Evolutionary conservation across 2,888 invertebrate species (phyloP).

Genomic region (Rhodophaea formosa): DNA sequence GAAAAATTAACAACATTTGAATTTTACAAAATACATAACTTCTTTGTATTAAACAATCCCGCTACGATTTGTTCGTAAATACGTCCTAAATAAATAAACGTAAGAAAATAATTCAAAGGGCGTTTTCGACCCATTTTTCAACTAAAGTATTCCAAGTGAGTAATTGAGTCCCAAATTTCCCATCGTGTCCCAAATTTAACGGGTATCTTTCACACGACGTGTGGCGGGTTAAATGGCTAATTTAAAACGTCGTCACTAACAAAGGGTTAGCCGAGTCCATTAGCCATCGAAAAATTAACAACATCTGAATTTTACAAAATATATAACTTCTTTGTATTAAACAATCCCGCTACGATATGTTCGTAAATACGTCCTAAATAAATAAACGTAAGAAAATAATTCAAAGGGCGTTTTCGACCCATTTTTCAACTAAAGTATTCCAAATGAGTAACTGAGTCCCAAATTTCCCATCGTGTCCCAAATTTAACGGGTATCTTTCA

Average conservation of each 20-base stretch:
- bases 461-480: not conserved
- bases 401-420: not conserved
- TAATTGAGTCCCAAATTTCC: not conserved
- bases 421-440: no score
- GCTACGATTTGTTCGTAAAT: no score
- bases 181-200: not conserved
- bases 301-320: no score
- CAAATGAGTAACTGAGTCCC: not conserved
- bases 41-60: no score
- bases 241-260: conserved; percentile 52
- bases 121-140: no score
- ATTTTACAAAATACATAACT: no score
- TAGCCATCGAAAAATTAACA: conserved; percentile 75
- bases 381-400: not conserved
- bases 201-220: conserved; percentile 34
- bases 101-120: not conserved
- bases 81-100: no score
- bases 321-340: no score
- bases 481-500: conserved; percentile 21
- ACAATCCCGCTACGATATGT: no score
- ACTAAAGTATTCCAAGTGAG: not conserved
- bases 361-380: no score
- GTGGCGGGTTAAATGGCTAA: conserved; percentile 59
- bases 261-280: conserved; percentile 72
- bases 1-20: no score